Percentiles rank a stretch among this genome's conserved stretches.
These are phyloP conservation scores for Drosophila prosaltans DNA, from an alignment of 1,140 invertebrate species.

Conservation along the genomic window DNA sequence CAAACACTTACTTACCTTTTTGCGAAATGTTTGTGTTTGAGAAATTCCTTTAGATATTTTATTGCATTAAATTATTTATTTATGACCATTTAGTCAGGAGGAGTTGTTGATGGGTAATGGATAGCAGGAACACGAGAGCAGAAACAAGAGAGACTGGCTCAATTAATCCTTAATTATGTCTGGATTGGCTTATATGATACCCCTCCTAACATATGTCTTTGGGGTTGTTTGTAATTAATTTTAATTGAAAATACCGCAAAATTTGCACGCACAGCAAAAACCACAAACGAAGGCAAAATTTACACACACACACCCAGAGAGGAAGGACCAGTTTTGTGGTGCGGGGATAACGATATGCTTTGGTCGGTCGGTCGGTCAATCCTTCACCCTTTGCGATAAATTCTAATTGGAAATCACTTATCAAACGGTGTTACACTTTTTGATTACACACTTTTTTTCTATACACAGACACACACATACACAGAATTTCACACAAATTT, in stretches of 20 bases:
- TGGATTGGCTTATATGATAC: slow-evolving; percentile 24
- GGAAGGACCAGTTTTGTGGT: no score
- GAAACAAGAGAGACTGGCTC: slow-evolving; percentile 15
- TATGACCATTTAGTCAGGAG: background rate
- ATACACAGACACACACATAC: background rate
- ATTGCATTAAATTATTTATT: background rate
- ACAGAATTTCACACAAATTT: background rate
- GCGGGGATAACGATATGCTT: no score
- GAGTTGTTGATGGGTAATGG: no score
- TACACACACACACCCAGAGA: no score
- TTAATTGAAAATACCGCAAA: slow-evolving; percentile 56
- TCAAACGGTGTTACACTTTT: no score
- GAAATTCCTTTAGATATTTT: no score
- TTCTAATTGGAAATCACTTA: slow-evolving; percentile 5
- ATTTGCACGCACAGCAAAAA: slow-evolving; percentile 31
- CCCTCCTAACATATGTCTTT: background rate
- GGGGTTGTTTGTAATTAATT: slow-evolving; percentile 35
- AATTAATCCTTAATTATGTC: slow-evolving; percentile 55
- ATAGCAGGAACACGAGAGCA: background rate
- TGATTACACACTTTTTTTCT: background rate
- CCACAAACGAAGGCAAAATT: slow-evolving; percentile 4
- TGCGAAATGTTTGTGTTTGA: no score
- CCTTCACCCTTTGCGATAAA: background rate
- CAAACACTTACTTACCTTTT: no score
- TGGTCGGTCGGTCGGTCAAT: background rate